Base-by-base conservation (phyloP, 2,888 invertebrate species). In the Lasioglossum calceatum region DNA sequence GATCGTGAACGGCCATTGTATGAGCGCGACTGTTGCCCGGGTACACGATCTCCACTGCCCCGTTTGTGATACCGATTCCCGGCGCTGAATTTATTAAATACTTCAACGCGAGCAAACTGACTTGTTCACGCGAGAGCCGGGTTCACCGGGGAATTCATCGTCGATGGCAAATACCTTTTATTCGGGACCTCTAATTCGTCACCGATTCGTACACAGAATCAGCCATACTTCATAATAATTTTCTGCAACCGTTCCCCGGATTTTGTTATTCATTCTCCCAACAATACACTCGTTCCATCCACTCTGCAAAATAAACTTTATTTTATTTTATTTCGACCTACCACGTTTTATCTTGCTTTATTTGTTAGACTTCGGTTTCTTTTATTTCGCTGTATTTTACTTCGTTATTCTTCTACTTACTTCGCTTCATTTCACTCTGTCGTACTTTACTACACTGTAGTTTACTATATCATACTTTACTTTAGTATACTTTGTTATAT, bases 61-160 rank as follows among this genome's bases (percentile, higher is more conserved):
- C 54, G 54, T 39, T 67, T 8, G 61, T 42, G 58, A 42, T 42
- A 39, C 39, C 75, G 14, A 58, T 58, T 58, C 39, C 54, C 23
- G 16, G 64, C 14, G 36, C n/a, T 54, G 8, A 42, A 76, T 76
- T 61, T 76, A 76, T 76, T 61, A 61, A 76, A 76, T 19, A 61
- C 27, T 61, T 42, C 19, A 27, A 19, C 61, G 61, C n/a, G 76
- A 19, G 19, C n/a, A 4, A 61, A 39, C 36, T 10, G n/a, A 75
- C 19, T 12, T 23, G 36, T 16, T 23, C 50, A n/a, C 50, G 74
- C 54, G 32, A 19, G 27, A 10, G 54, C 19, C 19, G 16, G 23
- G 47, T 47, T 50, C 10, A 12, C n/a, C 2, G 36, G 10, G 32
- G 8, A 36, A 67, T 67, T 23, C 19, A 36, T 19, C 8, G 36